Percentiles rank a stretch among this genome's conserved stretches.
phyloP scores from a whole-genome alignment of 2,113 vertebrate species.

The Pedionomus torquatus region DNA sequence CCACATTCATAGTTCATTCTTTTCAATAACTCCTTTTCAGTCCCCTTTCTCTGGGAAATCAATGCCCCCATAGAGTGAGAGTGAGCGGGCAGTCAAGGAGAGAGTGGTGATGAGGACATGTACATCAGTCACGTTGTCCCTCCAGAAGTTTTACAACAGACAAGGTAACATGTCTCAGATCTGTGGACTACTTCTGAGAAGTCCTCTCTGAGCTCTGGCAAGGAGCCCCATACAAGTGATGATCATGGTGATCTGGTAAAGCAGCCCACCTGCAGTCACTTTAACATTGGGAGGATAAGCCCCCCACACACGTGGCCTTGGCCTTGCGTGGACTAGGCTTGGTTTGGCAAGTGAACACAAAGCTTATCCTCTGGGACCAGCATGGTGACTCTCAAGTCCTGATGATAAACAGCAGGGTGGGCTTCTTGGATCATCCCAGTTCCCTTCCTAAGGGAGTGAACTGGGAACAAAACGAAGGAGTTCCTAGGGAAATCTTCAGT shows the following conservation, averaged over 20 bases:
- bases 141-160: background rate
- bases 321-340: background rate
- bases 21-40: background rate
- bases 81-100: background rate
- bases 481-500: background rate
- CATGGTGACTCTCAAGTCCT: too few species aligned
- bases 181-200: background rate
- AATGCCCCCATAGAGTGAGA: background rate
- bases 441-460: background rate
- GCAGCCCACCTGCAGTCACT: background rate
- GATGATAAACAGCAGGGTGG: background rate
- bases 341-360: background rate
- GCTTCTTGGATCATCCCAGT: background rate
- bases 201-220: background rate
- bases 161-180: background rate
- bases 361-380: background rate
- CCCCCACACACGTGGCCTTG: accelerated
- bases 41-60: background rate
- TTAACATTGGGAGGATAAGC: background rate
- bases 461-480: background rate
- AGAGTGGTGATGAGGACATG: background rate
- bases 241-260: background rate
- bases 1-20: background rate
- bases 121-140: background rate
- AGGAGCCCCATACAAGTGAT: background rate